Percentiles rank a stretch among this genome's conserved stretches.
Evolutionary conservation across 2,797 vertebrate genomes (phyloP).

Genomic region (Myiotriccus ornatus): DNA sequence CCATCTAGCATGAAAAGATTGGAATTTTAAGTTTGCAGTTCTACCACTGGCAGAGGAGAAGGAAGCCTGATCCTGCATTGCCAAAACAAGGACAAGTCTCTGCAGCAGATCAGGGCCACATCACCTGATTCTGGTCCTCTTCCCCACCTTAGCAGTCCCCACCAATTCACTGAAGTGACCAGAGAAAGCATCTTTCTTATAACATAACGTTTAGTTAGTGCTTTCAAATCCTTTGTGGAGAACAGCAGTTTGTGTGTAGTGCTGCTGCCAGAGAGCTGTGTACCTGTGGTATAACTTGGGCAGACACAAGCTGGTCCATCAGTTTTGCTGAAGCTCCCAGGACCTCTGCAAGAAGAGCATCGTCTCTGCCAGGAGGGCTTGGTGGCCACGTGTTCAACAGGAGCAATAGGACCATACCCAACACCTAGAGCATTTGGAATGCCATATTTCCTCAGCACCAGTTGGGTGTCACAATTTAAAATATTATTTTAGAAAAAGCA

Average conservation of each 20-base stretch:
- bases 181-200: not conserved
- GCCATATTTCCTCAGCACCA: slow-evolving; percentile 25
- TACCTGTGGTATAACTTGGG: not conserved
- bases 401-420: not conserved
- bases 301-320: not conserved
- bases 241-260: not conserved
- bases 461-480: not conserved
- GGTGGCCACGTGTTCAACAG: not conserved
- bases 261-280: not conserved
- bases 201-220: not conserved
- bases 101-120: not conserved
- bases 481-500: not conserved
- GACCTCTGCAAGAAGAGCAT: not conserved
- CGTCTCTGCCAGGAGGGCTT: not conserved
- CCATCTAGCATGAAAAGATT: slow-evolving; percentile 77
- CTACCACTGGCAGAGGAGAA: not conserved
- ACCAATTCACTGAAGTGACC: not conserved
- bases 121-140: not conserved
- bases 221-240: not conserved
- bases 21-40: slow-evolving; percentile 68
- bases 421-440: not conserved
- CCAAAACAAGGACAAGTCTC: not conserved
- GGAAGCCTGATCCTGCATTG: not conserved
- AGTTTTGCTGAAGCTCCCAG: not conserved
- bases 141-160: not conserved